phyloP scores from a whole-genome alignment of 1,140 invertebrate species.

The Zaprionus tsacasi region DNA sequence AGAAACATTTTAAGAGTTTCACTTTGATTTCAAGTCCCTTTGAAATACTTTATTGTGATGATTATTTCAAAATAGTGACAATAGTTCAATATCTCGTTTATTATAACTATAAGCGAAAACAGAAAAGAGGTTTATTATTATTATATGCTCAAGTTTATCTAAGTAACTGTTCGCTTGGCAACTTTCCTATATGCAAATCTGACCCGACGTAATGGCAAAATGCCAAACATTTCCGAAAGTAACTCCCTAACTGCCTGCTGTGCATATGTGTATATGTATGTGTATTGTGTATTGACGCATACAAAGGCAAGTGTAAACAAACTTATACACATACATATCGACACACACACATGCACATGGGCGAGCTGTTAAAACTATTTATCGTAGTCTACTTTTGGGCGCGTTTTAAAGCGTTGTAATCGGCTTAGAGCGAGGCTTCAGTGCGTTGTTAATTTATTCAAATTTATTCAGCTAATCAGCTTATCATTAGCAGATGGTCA shows the following conservation, averaged over 20 bases:
- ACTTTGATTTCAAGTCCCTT: slow-evolving; percentile 17
- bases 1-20: slow-evolving; percentile 23
- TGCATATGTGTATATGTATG: too few species aligned
- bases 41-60: too few species aligned
- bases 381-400: slow-evolving; percentile 2
- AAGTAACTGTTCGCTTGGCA: neutral
- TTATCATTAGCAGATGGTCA: slow-evolving; percentile 16
- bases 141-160: neutral
- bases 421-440: neutral
- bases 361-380: neutral
- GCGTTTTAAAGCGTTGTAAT: slow-evolving; percentile 6
- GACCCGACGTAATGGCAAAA: neutral
- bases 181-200: neutral
- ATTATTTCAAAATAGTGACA: too few species aligned
- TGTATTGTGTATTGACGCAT: too few species aligned
- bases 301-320: neutral
- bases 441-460: slow-evolving; percentile 7
- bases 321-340: neutral
- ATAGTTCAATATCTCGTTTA: too few species aligned
- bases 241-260: neutral
- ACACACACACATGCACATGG: neutral
- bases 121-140: neutral
- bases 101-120: neutral
- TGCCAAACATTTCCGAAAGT: neutral
- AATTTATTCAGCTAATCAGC: slow-evolving; percentile 14